A percentile compares a stretch with the other conserved stretches of the same genome.
phyloP scores from a whole-genome alignment of 2,113 vertebrate species.

The Budorcas taxicolor region DNA sequence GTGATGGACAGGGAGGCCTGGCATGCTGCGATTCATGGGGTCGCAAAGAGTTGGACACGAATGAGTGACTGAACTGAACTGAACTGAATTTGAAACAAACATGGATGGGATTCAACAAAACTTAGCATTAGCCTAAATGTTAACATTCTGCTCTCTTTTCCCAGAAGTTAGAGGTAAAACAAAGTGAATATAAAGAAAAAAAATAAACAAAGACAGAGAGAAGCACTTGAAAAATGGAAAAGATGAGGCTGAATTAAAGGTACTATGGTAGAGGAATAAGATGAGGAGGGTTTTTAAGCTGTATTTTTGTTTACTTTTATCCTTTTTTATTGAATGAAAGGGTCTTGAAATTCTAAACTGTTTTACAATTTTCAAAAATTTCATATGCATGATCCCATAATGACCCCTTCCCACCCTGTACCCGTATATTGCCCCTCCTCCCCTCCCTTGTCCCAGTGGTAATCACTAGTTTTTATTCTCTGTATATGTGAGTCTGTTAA shows the following conservation, averaged over 20 bases:
- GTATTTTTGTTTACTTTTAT: neutral
- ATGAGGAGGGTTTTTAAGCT: neutral
- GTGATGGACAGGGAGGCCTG: too few species aligned
- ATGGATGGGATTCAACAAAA: neutral
- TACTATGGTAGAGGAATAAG: neutral
- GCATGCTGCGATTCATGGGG: too few species aligned
- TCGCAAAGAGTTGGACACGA: fast-evolving
- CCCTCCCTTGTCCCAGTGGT: neutral
- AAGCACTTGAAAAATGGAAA: neutral
- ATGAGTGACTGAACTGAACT: too few species aligned
- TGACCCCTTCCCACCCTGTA: neutral
- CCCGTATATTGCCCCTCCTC: neutral
- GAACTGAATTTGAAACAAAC: neutral
- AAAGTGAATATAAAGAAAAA: neutral
- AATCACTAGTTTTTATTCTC: neutral
- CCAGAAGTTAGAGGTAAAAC: neutral
- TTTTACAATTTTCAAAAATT: neutral
- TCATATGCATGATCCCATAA: neutral
- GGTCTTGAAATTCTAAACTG: neutral
- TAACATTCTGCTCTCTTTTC: neutral
- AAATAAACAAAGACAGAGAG: neutral
- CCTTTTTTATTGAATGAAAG: neutral
- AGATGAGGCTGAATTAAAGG: neutral
- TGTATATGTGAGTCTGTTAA: neutral
- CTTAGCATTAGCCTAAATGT: neutral